Evolutionary conservation across 2,888 invertebrate species (phyloP).

Genomic region (Therioaphis trifolii): DNA sequence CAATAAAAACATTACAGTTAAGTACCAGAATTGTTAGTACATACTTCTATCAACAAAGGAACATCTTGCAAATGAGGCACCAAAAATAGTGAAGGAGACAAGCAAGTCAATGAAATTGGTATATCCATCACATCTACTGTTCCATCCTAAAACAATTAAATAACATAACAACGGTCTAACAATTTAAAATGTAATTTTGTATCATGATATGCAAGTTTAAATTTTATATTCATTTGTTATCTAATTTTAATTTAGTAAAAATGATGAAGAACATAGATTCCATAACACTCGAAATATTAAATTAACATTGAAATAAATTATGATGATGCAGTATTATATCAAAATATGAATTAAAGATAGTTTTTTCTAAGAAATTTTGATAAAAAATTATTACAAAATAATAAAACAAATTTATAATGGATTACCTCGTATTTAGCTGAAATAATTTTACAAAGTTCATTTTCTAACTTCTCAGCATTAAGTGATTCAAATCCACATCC

Average conservation of each 20-base stretch:
- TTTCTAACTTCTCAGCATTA: slow-evolving; percentile 20
- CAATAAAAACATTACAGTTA: no score
- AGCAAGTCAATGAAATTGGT: slow-evolving; percentile 57
- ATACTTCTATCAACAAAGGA: slow-evolving; percentile 49
- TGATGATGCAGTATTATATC: no score
- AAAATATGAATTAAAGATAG: neutral
- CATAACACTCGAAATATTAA: no score
- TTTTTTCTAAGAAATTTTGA: neutral
- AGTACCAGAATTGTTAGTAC: neutral
- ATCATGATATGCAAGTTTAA: neutral
- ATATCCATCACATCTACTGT: slow-evolving; percentile 54
- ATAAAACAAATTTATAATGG: neutral
- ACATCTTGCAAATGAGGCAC: slow-evolving; percentile 50
- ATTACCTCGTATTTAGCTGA: slow-evolving; percentile 45
- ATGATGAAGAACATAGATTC: no score
- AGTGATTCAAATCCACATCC: slow-evolving; percentile 55
- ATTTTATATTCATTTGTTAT: no score
- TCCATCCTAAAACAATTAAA: slow-evolving; percentile 46
- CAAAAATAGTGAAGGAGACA: slow-evolving; percentile 53
- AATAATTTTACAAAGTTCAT: slow-evolving; percentile 50
- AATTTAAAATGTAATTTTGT: neutral
- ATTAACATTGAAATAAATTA: no score
- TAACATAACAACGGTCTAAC: neutral
- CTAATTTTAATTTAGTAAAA: no score
- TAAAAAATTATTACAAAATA: slow-evolving; percentile 5